Evolutionary conservation across 2,113 vertebrate genomes (phyloP), one percentile per base, ranked within the genome.

Genomic region (Pluvianellus socialis): DNA sequence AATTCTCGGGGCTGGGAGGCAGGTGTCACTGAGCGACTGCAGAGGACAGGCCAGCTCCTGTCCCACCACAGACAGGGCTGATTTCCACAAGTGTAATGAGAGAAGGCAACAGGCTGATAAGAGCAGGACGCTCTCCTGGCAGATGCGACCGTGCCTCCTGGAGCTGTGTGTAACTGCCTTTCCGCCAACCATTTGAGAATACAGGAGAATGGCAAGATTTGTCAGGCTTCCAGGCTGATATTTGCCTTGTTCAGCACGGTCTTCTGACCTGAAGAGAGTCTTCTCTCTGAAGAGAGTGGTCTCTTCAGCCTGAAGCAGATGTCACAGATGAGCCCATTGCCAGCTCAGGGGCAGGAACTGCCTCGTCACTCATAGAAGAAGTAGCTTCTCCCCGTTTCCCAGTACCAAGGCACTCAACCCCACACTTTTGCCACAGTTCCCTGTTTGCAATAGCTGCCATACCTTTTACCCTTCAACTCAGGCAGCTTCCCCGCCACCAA

Each of bases 381-480:
- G 23, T 4, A 20, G 9, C 9, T 63, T 63, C 30, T 35, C 79
- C 59, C 55, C 0, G 0, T 65, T 83, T 71, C 20, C 79, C 14
- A 8, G 33, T 45, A n/a, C 12, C 6, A 67, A 50, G 32, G 4
- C 24, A 27, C 55, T 56, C n/a, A 71, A 11, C 3, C 13, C 50
- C 53, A 32, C 11, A 19, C 3, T 84, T 95, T 70, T 76, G 52
- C 28, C 63, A 30, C 24, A 30, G 38, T 24, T 85, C 27, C 13
- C 28, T 19, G 21, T 50, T 68, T 82, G 58, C 32, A 72, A 5
- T 3, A 70, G 52, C 44, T 90, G 52, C 63, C 8, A 2, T 95
- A 99, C 99, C 98, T 98, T 98, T 99, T 99, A 67, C 99, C 99
- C 97, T 97, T 99, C 59, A 99, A 88, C 65, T 99, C 99, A 2